These are phyloP conservation scores for Rhinoderma darwinii DNA, from an alignment of 2,113 vertebrate genomes.

Conservation along the genomic window DNA sequence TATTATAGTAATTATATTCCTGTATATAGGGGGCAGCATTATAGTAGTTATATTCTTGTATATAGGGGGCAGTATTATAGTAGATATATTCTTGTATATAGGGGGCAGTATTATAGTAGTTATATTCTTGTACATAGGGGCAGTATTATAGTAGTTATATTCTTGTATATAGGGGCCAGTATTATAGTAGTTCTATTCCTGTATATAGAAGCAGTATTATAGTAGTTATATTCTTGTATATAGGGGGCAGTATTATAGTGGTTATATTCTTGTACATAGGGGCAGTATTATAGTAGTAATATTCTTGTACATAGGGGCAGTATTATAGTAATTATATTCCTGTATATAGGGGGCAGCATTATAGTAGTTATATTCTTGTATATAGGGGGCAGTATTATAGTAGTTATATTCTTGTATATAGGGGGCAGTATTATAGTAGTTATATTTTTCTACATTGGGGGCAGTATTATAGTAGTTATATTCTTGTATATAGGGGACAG, in stretches of 20 bases:
- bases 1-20: too few relatives aligned
- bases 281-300: constrained; percentile 8
- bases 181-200: not conserved
- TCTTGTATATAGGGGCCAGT: not conserved
- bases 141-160: constrained; percentile 8
- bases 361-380: not conserved
- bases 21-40: not conserved
- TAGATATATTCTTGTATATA: constrained; percentile 13
- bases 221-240: not conserved
- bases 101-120: constrained; percentile 7
- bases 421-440: too few relatives aligned
- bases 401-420: not conserved
- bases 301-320: not conserved
- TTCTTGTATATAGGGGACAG: not conserved
- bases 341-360: not conserved
- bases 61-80: constrained; percentile 1
- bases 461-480: too few relatives aligned
- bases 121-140: not conserved
- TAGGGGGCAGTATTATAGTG: not conserved
- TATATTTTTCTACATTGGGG: too few relatives aligned
- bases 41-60: too few relatives aligned
- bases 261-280: constrained; percentile 17
- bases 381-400: not conserved
- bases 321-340: too few relatives aligned
- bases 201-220: not conserved